These are phyloP conservation scores for Clinocottus analis DNA, from an alignment of 2,113 vertebrate genomes.

Conservation along the genomic window DNA sequence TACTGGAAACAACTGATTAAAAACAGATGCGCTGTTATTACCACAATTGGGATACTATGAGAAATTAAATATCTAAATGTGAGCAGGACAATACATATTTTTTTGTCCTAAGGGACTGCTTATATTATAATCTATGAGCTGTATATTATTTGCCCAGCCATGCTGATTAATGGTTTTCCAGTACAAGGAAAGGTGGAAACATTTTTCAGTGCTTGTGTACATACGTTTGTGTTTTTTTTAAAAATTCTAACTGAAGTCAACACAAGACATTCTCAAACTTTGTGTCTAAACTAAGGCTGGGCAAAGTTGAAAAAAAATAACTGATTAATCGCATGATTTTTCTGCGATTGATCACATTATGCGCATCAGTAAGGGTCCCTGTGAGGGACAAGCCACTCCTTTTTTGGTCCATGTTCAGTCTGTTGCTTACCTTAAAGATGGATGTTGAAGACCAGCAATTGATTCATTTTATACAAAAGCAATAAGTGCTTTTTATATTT, in stretches of 20 bases:
- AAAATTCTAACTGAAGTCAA: too few relatives aligned
- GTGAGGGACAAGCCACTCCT: too few relatives aligned
- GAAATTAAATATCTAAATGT: background rate
- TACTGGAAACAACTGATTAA: conserved; percentile 28
- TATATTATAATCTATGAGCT: background rate
- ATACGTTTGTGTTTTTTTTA: background rate
- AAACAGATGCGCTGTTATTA: conserved; percentile 15
- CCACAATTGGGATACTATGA: background rate
- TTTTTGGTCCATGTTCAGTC: too few relatives aligned
- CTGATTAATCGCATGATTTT: too few relatives aligned
- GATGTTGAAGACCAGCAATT: too few relatives aligned
- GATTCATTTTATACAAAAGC: too few relatives aligned
- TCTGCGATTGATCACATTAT: too few relatives aligned
- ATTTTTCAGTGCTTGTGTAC: background rate
- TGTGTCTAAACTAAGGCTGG: background rate
- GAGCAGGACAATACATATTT: background rate
- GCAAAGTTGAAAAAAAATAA: too few relatives aligned
- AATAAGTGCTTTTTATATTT: too few relatives aligned
- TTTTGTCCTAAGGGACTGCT: background rate
- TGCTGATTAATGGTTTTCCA: background rate
- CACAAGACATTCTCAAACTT: background rate
- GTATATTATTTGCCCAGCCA: background rate
- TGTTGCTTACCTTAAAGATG: too few relatives aligned
- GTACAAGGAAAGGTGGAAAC: background rate
- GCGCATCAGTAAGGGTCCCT: too few relatives aligned